Conservation (phyloP, 2,113 vertebrate genomes). For the Xenopus borealis region DNA sequence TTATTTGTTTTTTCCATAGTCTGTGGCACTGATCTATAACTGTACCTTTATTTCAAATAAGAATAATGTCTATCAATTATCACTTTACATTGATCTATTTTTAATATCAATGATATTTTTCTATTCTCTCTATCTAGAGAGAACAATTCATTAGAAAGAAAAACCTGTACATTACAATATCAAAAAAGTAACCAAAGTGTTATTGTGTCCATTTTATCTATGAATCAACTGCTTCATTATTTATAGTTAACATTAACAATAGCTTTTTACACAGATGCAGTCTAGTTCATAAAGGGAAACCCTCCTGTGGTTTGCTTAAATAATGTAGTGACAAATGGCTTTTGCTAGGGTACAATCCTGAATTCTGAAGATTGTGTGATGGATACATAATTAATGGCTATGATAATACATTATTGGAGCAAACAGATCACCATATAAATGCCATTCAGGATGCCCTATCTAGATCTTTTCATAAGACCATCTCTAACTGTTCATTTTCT, state of each 20-base stretch:
- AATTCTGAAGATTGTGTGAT: constrained; percentile 21
- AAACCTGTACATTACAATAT: constrained; percentile 30
- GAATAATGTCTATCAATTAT: too few relatives aligned
- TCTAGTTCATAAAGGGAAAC: constrained; percentile 38
- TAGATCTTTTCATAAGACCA: constrained; percentile 22
- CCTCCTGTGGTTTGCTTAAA: constrained; percentile 34
- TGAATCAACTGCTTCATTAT: constrained; percentile 37
- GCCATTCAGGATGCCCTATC: constrained; percentile 24
- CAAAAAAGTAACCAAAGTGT: constrained; percentile 19
- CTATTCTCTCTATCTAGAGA: too few relatives aligned
- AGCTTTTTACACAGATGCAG: constrained; percentile 36
- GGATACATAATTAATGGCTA: constrained; percentile 39
- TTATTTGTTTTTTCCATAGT: too few relatives aligned
- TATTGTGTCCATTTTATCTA: constrained; percentile 29
- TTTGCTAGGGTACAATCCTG: constrained; percentile 23
- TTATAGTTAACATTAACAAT: constrained; percentile 43
- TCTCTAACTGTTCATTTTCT: constrained; percentile 26
- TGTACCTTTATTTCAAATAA: too few relatives aligned
- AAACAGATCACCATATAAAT: constrained; percentile 29
- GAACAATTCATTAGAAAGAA: too few relatives aligned
- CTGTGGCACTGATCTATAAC: too few relatives aligned
- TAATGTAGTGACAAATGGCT: constrained; percentile 32
- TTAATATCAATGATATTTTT: too few relatives aligned
- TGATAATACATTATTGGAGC: constrained; percentile 25
- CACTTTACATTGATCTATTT: too few relatives aligned